phyloP scores from a whole-genome alignment of 2,113 vertebrate genomes.

The Corydoras sp. region DNA sequence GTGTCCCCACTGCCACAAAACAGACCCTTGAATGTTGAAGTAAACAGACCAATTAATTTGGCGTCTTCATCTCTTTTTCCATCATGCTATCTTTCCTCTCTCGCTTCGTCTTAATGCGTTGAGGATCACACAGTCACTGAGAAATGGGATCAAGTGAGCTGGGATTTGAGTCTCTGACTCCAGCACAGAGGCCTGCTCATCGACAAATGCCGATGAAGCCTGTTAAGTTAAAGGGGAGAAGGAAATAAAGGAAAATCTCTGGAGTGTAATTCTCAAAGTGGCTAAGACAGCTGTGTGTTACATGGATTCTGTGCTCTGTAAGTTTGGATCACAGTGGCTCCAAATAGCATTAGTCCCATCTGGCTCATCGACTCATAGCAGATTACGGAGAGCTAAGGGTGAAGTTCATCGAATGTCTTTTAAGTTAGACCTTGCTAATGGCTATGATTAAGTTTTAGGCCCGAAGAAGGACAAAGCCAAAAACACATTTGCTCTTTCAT shows the following conservation, averaged over 20 bases:
- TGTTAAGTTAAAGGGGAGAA: slow-evolving; percentile 16
- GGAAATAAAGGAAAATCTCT: slow-evolving; percentile 6
- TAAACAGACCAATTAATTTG: slow-evolving; percentile 44
- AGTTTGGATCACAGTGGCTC: slow-evolving; percentile 31
- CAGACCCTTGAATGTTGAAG: slow-evolving; percentile 20
- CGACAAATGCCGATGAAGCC: neutral
- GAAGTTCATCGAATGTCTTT: slow-evolving; percentile 17
- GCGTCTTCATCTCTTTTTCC: neutral
- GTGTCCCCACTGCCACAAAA: slow-evolving; percentile 33
- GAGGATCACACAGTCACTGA: slow-evolving; percentile 4
- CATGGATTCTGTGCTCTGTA: slow-evolving; percentile 27
- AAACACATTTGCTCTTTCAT: neutral
- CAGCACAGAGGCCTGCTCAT: slow-evolving; percentile 10
- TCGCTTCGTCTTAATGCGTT: neutral
- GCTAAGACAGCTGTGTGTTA: slow-evolving; percentile 17
- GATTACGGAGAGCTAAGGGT: neutral
- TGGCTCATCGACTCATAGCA: slow-evolving; percentile 3
- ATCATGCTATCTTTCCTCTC: slow-evolving; percentile 13
- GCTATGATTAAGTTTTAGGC: neutral
- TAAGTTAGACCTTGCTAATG: slow-evolving; percentile 1
- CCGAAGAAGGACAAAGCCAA: neutral
- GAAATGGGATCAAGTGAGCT: slow-evolving; percentile 31
- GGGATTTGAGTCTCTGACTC: slow-evolving; percentile 24
- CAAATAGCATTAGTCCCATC: slow-evolving; percentile 17
- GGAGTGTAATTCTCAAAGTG: slow-evolving; percentile 16